Base-by-base conservation (phyloP, 2,113 vertebrate genomes). In the Carassius auratus region DNA sequence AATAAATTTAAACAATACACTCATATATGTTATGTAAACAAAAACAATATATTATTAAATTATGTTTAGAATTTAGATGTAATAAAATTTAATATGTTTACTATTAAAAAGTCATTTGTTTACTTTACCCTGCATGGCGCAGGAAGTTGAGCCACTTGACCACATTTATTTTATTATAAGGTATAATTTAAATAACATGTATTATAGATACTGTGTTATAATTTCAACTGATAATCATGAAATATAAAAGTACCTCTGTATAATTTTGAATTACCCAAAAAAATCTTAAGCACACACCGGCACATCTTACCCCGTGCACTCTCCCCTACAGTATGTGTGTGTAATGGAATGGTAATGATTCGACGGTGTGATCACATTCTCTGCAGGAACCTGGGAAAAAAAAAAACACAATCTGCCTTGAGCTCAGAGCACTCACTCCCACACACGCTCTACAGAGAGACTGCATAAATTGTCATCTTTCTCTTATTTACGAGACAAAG, bases 391-490 rank as follows among this genome's bases (percentile, higher is more conserved):
- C 74, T 90, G 77, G 84, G 89, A 93, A 92, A 93, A 92, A 93
- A 92, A 15, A 17, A 5, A 5, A 42, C 92, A 89, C 85, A 91
- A 87, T 90, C 82, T 45, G 33, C 78, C 66, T 76, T 69, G 45
- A 57, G 79, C 76, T 88, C 21, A 68, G 52, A 80, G 68, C 81
- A 86, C 50, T 84, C 69, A 84, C 76, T 75, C 62, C n/a, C 86
- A 91, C 86, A 69, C 91, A 91, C 91, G 92, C 90, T 91, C 92
- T 89, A 91, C 91, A 87, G 88, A 92, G 91, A 93, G 90, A 94
- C 93, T 94, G 93, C 94, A 95, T 95, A 94, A 94, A 95, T 93
- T 89, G 93, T 93, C 88, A 91, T 94, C 92, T 92, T 91, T 87
- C 85, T 83, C 30, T 73, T 84, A 89, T 87, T 90, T 89, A 64